phyloP scores from a whole-genome alignment of 2,888 invertebrate genomes.

The Sepioteuthis lessoniana region DNA sequence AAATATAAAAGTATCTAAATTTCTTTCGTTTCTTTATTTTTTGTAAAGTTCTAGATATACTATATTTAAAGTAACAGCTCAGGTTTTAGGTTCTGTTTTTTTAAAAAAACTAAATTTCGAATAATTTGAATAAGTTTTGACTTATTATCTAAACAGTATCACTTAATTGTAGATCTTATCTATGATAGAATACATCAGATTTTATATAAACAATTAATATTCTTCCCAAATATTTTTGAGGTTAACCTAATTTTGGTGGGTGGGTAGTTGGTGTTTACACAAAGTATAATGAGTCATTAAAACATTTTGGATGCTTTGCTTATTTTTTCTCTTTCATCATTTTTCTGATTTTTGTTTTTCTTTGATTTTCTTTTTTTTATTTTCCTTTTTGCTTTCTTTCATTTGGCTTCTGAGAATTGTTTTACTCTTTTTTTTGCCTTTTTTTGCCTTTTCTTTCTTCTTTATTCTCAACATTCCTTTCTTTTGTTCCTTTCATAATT shows the following conservation, averaged over 20 bases:
- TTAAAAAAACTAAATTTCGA: background rate
- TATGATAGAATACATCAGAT: background rate
- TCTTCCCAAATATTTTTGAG: background rate
- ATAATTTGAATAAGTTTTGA: background rate
- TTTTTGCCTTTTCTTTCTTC: background rate
- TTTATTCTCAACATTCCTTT: background rate
- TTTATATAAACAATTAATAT: background rate
- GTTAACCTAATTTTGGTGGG: background rate
- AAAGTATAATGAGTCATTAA: background rate
- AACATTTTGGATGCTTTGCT: background rate
- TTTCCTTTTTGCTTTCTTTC: background rate
- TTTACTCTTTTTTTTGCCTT: background rate
- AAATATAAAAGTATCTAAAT: too few relatives aligned
- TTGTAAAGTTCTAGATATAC: too few relatives aligned
- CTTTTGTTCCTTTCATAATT: too few relatives aligned
- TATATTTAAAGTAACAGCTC: background rate
- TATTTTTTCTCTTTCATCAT: background rate
- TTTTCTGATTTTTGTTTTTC: too few relatives aligned
- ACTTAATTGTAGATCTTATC: background rate
- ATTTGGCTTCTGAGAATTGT: background rate
- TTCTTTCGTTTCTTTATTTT: too few relatives aligned
- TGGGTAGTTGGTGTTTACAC: too few relatives aligned
- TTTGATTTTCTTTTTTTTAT: background rate
- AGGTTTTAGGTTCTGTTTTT: background rate
- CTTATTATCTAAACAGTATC: background rate